These are phyloP conservation scores for Xestia xanthographa DNA, from an alignment of 2,888 invertebrate species.

Conservation along the genomic window DNA sequence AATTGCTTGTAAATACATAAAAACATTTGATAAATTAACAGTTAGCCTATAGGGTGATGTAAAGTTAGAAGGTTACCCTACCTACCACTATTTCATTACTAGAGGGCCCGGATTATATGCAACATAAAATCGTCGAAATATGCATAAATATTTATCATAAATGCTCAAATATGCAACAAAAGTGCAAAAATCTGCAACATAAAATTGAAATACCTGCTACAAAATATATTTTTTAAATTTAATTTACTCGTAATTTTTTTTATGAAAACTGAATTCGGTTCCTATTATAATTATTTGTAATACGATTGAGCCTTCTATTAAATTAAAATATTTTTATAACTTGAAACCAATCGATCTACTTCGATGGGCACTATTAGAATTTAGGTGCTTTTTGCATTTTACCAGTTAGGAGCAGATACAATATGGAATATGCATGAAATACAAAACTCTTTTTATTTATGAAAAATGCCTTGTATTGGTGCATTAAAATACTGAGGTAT, in stretches of 20 bases:
- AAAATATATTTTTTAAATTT: neutral
- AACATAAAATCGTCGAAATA: neutral
- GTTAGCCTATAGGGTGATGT: conserved; percentile 6
- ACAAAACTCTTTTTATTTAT: too few relatives aligned
- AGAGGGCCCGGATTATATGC: neutral
- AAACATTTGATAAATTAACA: conserved; percentile 18
- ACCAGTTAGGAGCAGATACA: too few relatives aligned
- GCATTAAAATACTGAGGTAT: too few relatives aligned
- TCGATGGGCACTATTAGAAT: neutral
- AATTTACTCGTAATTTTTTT: neutral
- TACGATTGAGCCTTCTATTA: neutral
- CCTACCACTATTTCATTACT: neutral
- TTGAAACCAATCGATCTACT: neutral
- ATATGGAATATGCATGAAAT: too few relatives aligned
- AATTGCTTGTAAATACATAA: neutral
- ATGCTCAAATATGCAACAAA: neutral
- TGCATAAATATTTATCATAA: neutral
- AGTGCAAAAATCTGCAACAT: neutral
- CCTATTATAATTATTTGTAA: neutral
- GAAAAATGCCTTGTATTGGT: too few relatives aligned
- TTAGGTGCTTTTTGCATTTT: neutral
- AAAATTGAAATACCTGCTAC: neutral
- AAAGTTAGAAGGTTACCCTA: neutral
- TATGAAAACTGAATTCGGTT: neutral
- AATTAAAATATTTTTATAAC: neutral